Evolutionary conservation across 2,113 vertebrate genomes (phyloP), one percentile per base, ranked within the genome.

Genomic region (Silurus glanis): DNA sequence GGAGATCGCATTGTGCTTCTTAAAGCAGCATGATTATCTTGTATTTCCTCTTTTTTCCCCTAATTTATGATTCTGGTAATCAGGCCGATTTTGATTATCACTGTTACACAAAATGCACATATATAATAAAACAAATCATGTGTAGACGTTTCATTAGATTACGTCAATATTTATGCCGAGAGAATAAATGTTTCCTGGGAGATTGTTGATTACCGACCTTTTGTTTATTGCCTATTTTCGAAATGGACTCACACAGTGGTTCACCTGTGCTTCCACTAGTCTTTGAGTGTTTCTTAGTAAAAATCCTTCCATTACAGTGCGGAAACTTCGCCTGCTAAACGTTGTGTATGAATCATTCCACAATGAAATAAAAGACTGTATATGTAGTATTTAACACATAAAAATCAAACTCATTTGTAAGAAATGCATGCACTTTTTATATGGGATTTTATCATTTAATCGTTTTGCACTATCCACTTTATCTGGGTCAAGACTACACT

Each of bases 1-100:
- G 81, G 81, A 88, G 90, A 71, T 87, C 67, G 83, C n/a, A 83
- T 89, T 91, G 81, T 78, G 45, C 64, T 66, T n/a, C 45, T 76
- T 64, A 84, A 37, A 89, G 82, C 53, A 19, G 72, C 71, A 88
- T 91, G n/a, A 90, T 71, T 89, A 64, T 56, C 78, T 47, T 23
- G 74, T 84, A 80, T 91, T 86, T 89, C 66, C 90, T 85, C 86
- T 0, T 55, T 76, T 25, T 69, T 37, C 45, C 66, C 55, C 3
- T 49, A 14, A 51, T 83, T 59, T 59, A 6, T 84, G 21, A 37
- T 53, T 56, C 9, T 72, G 66, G 9, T 58, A 72, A 56, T 83
- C n/a, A 64, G 45, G 9, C 14, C 13, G 5, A 37, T 56, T 80
- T 47, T 55, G 19, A 85, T 69, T 67, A 21, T 21, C 62, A n/a